Evolutionary conservation across 2,888 invertebrate genomes (phyloP), one percentile per base, ranked within the genome.

Genomic region (Gortyna flavago): DNA sequence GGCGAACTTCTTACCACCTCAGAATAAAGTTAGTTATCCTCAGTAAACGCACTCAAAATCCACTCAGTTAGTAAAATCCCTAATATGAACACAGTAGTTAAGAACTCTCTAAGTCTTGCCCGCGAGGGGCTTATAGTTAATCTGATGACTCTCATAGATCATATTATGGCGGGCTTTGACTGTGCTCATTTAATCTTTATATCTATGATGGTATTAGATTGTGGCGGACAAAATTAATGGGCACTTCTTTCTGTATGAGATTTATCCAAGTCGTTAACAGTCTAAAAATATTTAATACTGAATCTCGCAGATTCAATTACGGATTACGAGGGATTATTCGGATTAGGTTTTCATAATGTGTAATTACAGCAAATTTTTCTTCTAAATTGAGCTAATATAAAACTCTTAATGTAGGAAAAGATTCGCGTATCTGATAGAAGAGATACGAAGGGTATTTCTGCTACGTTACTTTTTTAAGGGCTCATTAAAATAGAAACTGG

Each of bases 131-230:
- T 89, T 86, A 85, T 70, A 88, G 84, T 88, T 91, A 90, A 89
- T 90, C 91, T 87, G 83, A 81, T 77, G 88, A 81, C 88, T 90
- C 85, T 73, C 88, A 85, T 82, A 87, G 88, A 90, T 89, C 81
- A 89, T 85, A 89, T 90, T 91, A 90, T 86, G 83, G 80, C 79
- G 80, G 85, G 83, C 86, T 90, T 90, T 90, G 87, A 88, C 87
- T 85, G 78, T 84, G 85, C 74, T 85, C 80, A 76, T 80, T 85
- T 88, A 87, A 88, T 90, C 85, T 88, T 83, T 84, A 66, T 86
- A 87, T 83, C 64, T 85, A 79, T 81, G 83, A 79, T 67, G 79
- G 78, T 84, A 84, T 83, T 81, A 83, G 78, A 80, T 66, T 75
- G 41, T 80, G 73, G 65, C 44, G 75, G 83, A 85, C 89, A 84